phyloP scores from a whole-genome alignment of 2,888 invertebrate species.

The Monochamus alternatus region DNA sequence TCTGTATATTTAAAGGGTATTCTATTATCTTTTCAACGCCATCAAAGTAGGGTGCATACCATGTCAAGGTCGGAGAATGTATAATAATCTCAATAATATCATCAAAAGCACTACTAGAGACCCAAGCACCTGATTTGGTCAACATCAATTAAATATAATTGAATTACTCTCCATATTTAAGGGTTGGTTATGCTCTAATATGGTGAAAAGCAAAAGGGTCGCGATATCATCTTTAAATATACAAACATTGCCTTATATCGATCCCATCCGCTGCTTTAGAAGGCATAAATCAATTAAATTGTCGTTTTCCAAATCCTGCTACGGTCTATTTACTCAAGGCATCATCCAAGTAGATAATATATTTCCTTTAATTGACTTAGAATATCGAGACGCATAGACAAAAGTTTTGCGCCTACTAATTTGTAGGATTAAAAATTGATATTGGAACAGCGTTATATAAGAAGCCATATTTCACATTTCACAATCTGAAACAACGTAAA shows the following conservation, averaged over 20 bases:
- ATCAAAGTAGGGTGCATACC: too few relatives aligned
- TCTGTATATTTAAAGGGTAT: too few relatives aligned
- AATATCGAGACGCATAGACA: constrained; percentile 34
- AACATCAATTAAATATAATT: constrained; percentile 52
- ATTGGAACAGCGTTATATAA: background rate
- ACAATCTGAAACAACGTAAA: too few relatives aligned
- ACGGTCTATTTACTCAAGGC: constrained; percentile 61
- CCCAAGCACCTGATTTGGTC: constrained; percentile 51
- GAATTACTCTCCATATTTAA: constrained; percentile 47
- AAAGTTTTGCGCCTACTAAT: background rate
- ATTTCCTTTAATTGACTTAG: constrained; percentile 53
- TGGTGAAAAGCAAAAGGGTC: constrained; percentile 44
- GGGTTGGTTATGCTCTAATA: constrained; percentile 34
- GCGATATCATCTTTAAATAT: constrained; percentile 43
- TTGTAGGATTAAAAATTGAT: background rate
- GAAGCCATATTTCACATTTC: background rate
- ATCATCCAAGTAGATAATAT: constrained; percentile 59
- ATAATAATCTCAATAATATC: constrained; percentile 24
- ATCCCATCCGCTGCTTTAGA: constrained; percentile 35
- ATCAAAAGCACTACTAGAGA: constrained; percentile 48
- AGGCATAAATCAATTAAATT: constrained; percentile 48
- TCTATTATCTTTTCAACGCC: too few relatives aligned
- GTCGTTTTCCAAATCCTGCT: constrained; percentile 46
- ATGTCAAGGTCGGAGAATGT: background rate
- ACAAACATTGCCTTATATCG: constrained; percentile 44